Percentiles rank a stretch among this genome's conserved stretches.
These are phyloP conservation scores for Rapana venosa DNA, from an alignment of 2,888 invertebrate species.

Conservation along the genomic window DNA sequence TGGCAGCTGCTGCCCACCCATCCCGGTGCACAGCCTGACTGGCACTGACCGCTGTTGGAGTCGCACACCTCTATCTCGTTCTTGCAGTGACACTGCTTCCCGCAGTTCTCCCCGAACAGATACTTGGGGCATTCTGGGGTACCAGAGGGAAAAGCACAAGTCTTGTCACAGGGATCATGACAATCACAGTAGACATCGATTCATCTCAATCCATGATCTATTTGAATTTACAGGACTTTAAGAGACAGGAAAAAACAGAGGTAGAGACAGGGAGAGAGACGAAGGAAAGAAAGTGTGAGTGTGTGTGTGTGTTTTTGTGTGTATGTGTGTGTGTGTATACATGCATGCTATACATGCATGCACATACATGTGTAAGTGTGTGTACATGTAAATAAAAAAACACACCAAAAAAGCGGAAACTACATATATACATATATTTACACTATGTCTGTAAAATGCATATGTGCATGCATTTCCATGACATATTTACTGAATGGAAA, in stretches of 20 bases:
- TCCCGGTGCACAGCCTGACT: conserved; percentile 65
- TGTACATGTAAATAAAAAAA: neutral
- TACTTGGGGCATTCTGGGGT: conserved; percentile 63
- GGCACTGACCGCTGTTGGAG: conserved; percentile 59
- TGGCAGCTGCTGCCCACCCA: conserved; percentile 66
- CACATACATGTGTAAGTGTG: neutral
- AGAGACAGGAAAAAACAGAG: neutral
- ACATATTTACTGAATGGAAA: no score
- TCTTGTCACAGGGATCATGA: neutral
- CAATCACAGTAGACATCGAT: neutral
- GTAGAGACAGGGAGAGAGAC: neutral
- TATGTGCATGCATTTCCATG: neutral
- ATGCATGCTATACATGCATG: neutral
- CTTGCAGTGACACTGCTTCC: conserved; percentile 64
- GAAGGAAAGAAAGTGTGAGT: neutral
- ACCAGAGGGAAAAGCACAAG: neutral
- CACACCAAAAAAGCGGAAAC: neutral
- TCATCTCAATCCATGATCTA: no score
- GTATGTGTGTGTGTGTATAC: neutral
- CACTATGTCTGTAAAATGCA: no score
- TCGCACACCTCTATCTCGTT: conserved; percentile 57
- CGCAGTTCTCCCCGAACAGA: conserved; percentile 61
- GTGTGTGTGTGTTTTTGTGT: neutral
- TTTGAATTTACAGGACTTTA: no score
- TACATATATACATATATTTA: neutral